A percentile compares a stretch with the other conserved stretches of the same genome.
Conservation (phyloP, 2,888 invertebrate species). For the Leucoma salicis region DNA sequence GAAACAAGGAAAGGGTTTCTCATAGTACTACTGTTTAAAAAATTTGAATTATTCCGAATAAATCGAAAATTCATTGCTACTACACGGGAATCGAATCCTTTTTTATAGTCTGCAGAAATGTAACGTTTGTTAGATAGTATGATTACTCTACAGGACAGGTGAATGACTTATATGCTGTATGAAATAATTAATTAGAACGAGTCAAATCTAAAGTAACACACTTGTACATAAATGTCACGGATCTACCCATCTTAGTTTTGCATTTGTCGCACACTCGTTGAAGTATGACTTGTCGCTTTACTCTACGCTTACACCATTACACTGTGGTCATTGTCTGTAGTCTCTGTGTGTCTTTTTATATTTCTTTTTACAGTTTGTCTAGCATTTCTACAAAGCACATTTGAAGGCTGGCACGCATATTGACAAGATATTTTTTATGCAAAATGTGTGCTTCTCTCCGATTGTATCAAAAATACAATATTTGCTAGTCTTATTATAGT, state of each 20-base stretch:
- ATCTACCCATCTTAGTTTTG: constrained; percentile 9
- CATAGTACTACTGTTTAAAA: too few species aligned
- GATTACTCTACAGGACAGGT: too few species aligned
- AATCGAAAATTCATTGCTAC: too few species aligned
- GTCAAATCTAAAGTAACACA: too few species aligned
- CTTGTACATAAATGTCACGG: background rate
- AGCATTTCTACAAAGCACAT: constrained; percentile 5
- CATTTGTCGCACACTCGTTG: constrained; percentile 20
- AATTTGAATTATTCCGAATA: too few species aligned
- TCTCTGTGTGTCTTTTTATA: constrained; percentile 17
- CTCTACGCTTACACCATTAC: constrained; percentile 35
- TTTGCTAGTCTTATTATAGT: background rate
- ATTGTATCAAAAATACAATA: background rate
- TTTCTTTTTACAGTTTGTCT: constrained; percentile 17
- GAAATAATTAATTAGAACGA: too few species aligned
- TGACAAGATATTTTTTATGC: background rate
- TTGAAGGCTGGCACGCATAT: constrained; percentile 5
- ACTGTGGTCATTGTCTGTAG: constrained; percentile 18
- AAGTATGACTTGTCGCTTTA: constrained; percentile 23
- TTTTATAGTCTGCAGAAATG: too few species aligned
- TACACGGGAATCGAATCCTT: too few species aligned
- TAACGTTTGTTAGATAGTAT: too few species aligned
- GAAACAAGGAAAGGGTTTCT: too few species aligned
- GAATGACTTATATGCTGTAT: too few species aligned
- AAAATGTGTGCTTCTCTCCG: background rate